Evolutionary conservation across 1,140 invertebrate species (phyloP), one percentile per base, ranked within the genome.

Genomic region (Chrysoperla carnea): DNA sequence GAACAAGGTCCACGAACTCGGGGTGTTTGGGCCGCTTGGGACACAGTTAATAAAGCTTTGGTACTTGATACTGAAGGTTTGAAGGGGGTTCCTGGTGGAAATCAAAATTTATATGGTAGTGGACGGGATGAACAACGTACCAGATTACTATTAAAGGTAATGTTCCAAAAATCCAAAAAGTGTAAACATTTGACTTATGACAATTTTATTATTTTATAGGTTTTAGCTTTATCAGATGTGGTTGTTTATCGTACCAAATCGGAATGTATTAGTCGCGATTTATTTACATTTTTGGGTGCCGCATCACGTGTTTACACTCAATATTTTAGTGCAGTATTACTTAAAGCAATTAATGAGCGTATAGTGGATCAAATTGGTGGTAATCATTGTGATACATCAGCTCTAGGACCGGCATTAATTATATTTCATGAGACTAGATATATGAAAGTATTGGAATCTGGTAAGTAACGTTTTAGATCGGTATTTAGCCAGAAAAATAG

Each of bases 51-150:
- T 40, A 75, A 73, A 43, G 69, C 81, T 0, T 70, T 90, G 36
- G 78, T 80, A 51, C 58, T 90, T 33, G 86, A 90, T 55, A 89
- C 84, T 1, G 84, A 88, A 63, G 84, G 84, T 23, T 61, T 84
- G 38, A 58, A 78, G 36, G 78, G 77, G 46, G 55, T 9, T 15
- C 13, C 9, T 2, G 9, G 14, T 29, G 8, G 14, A 41, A 41
- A 29, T 11, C 28, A 41, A 6, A 38, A 14, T 14, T 12, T n/a
- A 42, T n/a, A 36, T 42, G 6, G 12, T 15, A 17, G 42, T 27
- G 59, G 58, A 13, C 74, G 78, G 58, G 75, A 80, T 48, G 79
- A 81, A 53, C 73, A 78, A 54, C 64, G 78, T 44, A 82, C 72
- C 31, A 63, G 82, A 29, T 62, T 88, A n/a, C 58, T 89, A 8